These are phyloP conservation scores for Eupeodes luniger DNA, from an alignment of 2,888 invertebrate species.

Conservation along the genomic window DNA sequence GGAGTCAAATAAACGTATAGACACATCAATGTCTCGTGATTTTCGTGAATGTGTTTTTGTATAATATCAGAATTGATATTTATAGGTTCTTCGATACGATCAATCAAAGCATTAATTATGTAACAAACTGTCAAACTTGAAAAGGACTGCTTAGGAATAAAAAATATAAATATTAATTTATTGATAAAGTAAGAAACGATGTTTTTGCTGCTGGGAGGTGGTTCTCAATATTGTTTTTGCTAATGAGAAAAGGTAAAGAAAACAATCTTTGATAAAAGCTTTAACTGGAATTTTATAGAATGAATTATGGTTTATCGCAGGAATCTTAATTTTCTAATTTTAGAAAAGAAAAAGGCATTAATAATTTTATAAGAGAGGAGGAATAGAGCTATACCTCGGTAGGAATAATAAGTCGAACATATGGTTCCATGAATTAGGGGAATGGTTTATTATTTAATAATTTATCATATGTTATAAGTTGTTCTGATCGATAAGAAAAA, in stretches of 20 bases:
- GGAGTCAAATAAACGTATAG: slow-evolving; percentile 1
- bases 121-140: slow-evolving; percentile 19
- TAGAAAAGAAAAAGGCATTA: no score
- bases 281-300: no score
- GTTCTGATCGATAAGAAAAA: no score
- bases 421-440: no score
- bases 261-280: no score
- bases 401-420: no score
- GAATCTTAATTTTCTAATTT: no score
- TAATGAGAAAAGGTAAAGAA: neutral
- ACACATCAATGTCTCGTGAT: neutral
- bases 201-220: neutral
- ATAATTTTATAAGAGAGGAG: no score
- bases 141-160: neutral
- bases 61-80: slow-evolving; percentile 8
- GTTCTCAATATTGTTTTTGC: neutral
- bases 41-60: neutral
- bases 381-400: no score
- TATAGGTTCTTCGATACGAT: slow-evolving; percentile 15
- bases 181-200: neutral
- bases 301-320: no score
- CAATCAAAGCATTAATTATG: slow-evolving; percentile 18
- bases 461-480: no score
- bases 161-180: slow-evolving; percentile 16
- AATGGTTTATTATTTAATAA: no score